Base-by-base conservation (phyloP, 2,888 invertebrate species). In the Netelia fuscicornis region DNA sequence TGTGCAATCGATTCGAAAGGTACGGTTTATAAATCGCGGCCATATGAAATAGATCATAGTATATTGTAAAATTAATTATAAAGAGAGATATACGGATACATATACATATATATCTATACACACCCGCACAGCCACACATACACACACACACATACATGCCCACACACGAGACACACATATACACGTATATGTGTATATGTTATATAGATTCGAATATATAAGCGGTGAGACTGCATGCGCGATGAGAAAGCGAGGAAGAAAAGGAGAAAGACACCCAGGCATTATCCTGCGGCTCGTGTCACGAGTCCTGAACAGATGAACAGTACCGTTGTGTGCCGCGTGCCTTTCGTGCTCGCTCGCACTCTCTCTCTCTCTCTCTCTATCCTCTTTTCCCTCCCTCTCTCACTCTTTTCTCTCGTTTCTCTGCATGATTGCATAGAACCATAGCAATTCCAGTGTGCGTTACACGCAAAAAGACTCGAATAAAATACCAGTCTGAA, bases 241-340 rank as follows among this genome's bases (percentile, higher is more conserved):
- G 60, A 56, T 67, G 77, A 78, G 81, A 76, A 52, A 76, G 85
- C 74, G 79, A 71, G 71, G 42, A 84, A 83, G 78, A 70, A 58
- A 60, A 54, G 58, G 71, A 68, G 56, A 68, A 78, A 77, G 56
- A 72, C 44, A 58, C n/a, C 30, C 56, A 58, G 52, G 68, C 70
- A 86, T 81, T 77, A 83, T 85, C 71, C 65, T 75, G 54, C 23
- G 83, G 71, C 75, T 81, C 78, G 75, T 83, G 85, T 81, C 84
- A 78, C 80, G 80, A 83, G 83, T 79, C 65, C 75, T 62, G 68
- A 64, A 78, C 71, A 74, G 81, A 81, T 70, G 71, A 84, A 76
- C 84, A 78, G 86, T 87, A 78, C 86, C 86, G 86, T 87, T 86
- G 78, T 68, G 60, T 37, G 82, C 86, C 77, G 86, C 84, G 84